Base-by-base conservation (phyloP, 2,888 invertebrate species). In the Muschampia plurimacula region DNA sequence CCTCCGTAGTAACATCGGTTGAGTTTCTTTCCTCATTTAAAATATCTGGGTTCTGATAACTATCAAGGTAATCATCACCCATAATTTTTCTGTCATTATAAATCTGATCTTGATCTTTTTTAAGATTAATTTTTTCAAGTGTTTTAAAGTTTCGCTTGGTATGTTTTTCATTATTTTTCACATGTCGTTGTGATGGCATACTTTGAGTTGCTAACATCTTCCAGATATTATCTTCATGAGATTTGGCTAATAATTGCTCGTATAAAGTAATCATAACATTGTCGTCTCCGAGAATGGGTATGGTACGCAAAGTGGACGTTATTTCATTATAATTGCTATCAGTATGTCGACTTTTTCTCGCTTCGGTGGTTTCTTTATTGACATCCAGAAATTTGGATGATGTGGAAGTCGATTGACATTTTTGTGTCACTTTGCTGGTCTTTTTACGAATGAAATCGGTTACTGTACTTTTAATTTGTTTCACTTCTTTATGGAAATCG, bases 241-340 rank as follows among this genome's bases (percentile, higher is more conserved):
- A 79, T 80, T 88, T 90, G 12, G 82, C 67, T 15, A 90, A 74
- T 32, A 88, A 81, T 63, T 86, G 77, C 74, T 90, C 91, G 66
- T 84, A 86, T 52, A 87, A 67, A 10, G 83, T 83, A 7, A 89
- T 77, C 84, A 89, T 83, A 44, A 79, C 76, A 67, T 80, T 86
- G 62, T 91, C 89, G 57, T 89, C 88, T 13, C 78, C 76, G 0
- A 77, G 12, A 13, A 67, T 57, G 2, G 84, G 80, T 49, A 81
- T 75, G 36, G 76, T 73, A 39, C 68, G 64, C n/a, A 72, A 69
- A 15, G 74, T 65, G 4, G 73, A 13, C 13, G 68, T 59, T 55
- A 46, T 36, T 13, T 66, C 60, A 6, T 65, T 68, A 55, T 72
- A 75, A 2, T 67, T 39, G 12, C 28, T 32, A 15, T 69, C 70